These are phyloP conservation scores for Strix uralensis DNA, from an alignment of 2,113 vertebrate species.

Conservation along the genomic window DNA sequence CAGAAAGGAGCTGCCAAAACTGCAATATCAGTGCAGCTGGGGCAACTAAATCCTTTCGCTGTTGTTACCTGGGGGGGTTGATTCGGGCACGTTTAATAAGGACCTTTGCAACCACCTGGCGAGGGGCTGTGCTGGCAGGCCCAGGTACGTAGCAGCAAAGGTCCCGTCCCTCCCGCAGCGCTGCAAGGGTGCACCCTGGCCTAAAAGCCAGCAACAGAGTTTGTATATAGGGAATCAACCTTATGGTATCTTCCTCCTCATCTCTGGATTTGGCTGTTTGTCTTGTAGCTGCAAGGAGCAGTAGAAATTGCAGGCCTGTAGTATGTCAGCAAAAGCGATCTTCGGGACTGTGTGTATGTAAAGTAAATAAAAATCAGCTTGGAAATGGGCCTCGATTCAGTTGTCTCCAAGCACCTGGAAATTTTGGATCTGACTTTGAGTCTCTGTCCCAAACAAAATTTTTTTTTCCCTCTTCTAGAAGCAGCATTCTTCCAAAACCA, in stretches of 20 bases:
- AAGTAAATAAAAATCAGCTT: slow-evolving; percentile 47
- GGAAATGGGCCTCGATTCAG: slow-evolving; percentile 27
- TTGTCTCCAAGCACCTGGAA: slow-evolving; percentile 61
- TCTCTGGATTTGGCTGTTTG: background rate
- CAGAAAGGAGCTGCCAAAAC: background rate
- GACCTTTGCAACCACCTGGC: fast-evolving
- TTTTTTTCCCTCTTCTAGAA: slow-evolving; percentile 2
- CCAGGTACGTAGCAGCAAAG: background rate
- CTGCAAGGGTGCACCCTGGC: background rate
- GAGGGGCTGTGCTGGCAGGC: background rate
- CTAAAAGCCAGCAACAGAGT: background rate
- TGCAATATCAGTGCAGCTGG: background rate
- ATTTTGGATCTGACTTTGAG: slow-evolving; percentile 46
- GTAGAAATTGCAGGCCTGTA: background rate
- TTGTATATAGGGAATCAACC: background rate
- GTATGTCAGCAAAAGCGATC: background rate
- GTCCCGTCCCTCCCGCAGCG: fast-evolving
- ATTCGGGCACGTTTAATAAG: background rate
- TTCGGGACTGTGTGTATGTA: background rate
- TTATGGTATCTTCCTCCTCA: background rate
- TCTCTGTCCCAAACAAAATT: slow-evolving; percentile 33
- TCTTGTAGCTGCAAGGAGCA: background rate
- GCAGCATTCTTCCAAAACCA: slow-evolving; percentile 41
- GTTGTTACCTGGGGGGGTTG: background rate
- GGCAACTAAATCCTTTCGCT: background rate